phyloP scores from a whole-genome alignment of 2,888 invertebrate genomes.

The Ochlodes sylvanus region DNA sequence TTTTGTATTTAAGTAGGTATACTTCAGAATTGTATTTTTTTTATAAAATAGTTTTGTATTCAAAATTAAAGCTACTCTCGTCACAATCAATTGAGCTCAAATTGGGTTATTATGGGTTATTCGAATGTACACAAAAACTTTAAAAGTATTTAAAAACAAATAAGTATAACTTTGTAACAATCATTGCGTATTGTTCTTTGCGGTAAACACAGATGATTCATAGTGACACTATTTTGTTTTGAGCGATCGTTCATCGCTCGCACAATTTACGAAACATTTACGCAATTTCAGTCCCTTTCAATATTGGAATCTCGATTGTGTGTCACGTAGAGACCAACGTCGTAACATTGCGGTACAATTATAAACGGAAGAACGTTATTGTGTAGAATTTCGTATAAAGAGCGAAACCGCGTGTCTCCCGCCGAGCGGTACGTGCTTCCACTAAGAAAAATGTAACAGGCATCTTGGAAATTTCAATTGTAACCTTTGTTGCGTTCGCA shows the following conservation, averaged over 20 bases:
- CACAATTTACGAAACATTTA: conserved; percentile 45
- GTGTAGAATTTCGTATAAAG: conserved; percentile 61
- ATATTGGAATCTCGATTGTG: conserved; percentile 47
- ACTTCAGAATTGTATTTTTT: no score
- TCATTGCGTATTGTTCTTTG: conserved; percentile 18
- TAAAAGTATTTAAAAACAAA: no score
- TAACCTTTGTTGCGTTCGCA: conserved; percentile 72
- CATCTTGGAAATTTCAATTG: conserved; percentile 82
- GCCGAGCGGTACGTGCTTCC: conserved; percentile 73
- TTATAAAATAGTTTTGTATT: no score
- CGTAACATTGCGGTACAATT: conserved; percentile 65
- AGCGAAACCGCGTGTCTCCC: conserved; percentile 60
- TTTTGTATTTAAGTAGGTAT: no score
- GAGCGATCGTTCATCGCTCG: conserved; percentile 30
- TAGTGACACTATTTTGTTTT: conserved; percentile 23
- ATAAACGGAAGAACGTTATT: conserved; percentile 63
- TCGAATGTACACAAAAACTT: no score
- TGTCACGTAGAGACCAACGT: conserved; percentile 64
- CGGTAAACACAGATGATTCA: conserved; percentile 14
- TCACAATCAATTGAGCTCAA: no score
- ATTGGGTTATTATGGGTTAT: no score
- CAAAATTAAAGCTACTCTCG: no score
- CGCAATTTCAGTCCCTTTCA: conserved; percentile 39
- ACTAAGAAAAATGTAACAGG: conserved; percentile 77
- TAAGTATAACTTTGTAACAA: no score